Evolutionary conservation across 2,113 vertebrate species (phyloP), one percentile per base, ranked within the genome.

Genomic region (Ictalurus punctatus): DNA sequence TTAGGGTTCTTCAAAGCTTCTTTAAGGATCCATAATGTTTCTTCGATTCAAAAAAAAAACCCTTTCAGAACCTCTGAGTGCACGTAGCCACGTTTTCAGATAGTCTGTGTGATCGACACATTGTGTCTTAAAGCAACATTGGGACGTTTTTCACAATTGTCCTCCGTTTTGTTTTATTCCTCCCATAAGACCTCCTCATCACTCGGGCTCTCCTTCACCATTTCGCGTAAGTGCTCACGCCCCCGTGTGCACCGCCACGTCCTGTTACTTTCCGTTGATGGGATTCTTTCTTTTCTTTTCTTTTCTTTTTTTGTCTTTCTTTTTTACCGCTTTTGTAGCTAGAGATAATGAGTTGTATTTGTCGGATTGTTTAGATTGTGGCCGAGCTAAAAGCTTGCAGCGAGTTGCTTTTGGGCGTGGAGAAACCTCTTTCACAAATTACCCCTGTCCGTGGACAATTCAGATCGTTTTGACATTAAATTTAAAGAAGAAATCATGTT

Each of bases 381-480:
- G 73, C 40, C 44, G 73, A 44, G 71, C 34, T 74, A 4, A 6
- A 34, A 71, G 67, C 17, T 30, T 17, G 34, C n/a, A 34, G n/a
- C 4, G 67, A 34, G 69, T 2, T 73, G 69, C 30, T 73, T 73
- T 73, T 37, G 30, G 34, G 34, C 19, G 6, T 73, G 34, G 30
- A 73, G 34, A 71, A 71, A 2, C 67, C 67, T 34, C n/a, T 69
- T 34, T 71, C 65, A 71, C 13, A 1, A 17, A 34, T 34, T 19
- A 34, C 3, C n/a, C 17, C 30, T 48, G 7, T n/a, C 74, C n/a
- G 23, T 84, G 84, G n/a, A 84, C 13, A 84, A 87, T 69, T 56
- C 54, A 67, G 14, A 86, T 74, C 16, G 63, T 80, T 69, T 87
- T 90, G 2, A 59, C 76, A 90, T 89, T 80, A 90, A 90, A 71